A percentile compares a stretch with the other conserved stretches of the same genome.
Evolutionary conservation across 1,140 invertebrate genomes (phyloP).

Genomic region (Choristoneura fumiferana): DNA sequence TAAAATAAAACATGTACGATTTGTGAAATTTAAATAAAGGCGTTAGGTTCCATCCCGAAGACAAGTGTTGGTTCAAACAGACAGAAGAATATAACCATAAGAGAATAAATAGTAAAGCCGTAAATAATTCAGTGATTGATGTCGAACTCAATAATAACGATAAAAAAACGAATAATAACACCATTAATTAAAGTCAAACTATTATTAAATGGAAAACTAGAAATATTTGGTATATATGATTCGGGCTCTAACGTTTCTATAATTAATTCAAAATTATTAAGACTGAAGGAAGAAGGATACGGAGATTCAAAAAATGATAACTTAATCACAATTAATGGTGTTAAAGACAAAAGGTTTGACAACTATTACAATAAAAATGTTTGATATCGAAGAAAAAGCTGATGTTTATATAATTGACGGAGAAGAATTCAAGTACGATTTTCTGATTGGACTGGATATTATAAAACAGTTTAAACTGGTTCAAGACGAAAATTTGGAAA

Average conservation of each 20-base stretch:
- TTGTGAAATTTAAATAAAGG: constrained; percentile 48
- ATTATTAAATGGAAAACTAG: constrained; percentile 28
- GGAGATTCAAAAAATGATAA: too few relatives aligned
- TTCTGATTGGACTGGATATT: constrained; percentile 26
- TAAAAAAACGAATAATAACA: constrained; percentile 33
- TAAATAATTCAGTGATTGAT: constrained; percentile 43
- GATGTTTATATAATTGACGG: constrained; percentile 33
- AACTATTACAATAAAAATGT: too few relatives aligned
- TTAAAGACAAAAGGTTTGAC: too few relatives aligned
- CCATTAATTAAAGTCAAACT: constrained; percentile 40
- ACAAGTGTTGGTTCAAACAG: constrained; percentile 38
- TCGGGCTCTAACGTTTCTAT: constrained; percentile 30
- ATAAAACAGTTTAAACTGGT: constrained; percentile 30
- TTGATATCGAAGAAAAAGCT: constrained; percentile 25
- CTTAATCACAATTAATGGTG: constrained; percentile 38
- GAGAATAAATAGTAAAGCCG: constrained; percentile 25
- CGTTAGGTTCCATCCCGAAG: constrained; percentile 38
- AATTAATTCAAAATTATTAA: constrained; percentile 36
- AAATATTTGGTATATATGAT: constrained; percentile 33
- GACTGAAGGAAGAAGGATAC: too few relatives aligned
- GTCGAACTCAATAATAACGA: constrained; percentile 35
- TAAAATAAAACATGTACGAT: constrained; percentile 36
- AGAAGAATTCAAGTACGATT: constrained; percentile 34
- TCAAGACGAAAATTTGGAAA: constrained; percentile 30
- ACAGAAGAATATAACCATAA: constrained; percentile 22